Evolutionary conservation across 2,888 invertebrate genomes (phyloP).

Genomic region (Eumerus sabulonum): DNA sequence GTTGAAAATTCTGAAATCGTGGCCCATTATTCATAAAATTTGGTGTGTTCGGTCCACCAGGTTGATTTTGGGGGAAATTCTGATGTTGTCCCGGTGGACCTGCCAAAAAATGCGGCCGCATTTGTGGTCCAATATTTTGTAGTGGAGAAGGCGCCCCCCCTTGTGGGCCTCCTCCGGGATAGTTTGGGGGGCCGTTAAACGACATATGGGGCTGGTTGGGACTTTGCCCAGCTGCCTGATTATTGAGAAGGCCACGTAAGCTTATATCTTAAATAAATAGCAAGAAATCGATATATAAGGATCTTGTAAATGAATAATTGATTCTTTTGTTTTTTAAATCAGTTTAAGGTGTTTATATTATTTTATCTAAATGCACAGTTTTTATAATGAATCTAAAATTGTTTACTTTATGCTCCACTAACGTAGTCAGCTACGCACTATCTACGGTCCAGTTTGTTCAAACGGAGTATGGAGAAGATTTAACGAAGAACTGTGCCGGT

Average conservation of each 20-base stretch:
- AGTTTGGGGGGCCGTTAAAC: slow-evolving; percentile 77
- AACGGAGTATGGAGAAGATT: too few relatives aligned
- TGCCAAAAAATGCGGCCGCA: slow-evolving; percentile 78
- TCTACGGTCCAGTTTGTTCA: too few relatives aligned
- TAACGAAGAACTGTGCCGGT: too few relatives aligned
- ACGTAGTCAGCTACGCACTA: too few relatives aligned
- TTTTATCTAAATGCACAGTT: too few relatives aligned
- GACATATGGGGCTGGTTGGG: slow-evolving; percentile 77
- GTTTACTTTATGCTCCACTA: too few relatives aligned
- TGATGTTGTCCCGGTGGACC: slow-evolving; percentile 78
- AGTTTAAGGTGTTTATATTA: too few relatives aligned
- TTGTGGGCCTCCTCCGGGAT: slow-evolving; percentile 77
- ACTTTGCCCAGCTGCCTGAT: slow-evolving; percentile 78
- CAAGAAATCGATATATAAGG: slow-evolving; percentile 51
- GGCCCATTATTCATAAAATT: slow-evolving; percentile 79
- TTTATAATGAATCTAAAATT: too few relatives aligned
- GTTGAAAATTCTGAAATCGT: slow-evolving; percentile 77
- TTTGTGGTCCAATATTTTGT: slow-evolving; percentile 76
- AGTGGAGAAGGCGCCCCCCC: slow-evolving; percentile 77
- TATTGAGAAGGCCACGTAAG: slow-evolving; percentile 78
- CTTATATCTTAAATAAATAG: slow-evolving; percentile 76
- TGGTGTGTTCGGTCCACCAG: slow-evolving; percentile 78
- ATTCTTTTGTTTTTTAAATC: too few relatives aligned
- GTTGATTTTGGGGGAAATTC: slow-evolving; percentile 76
- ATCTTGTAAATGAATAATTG: slow-evolving; percentile 42